Percentiles rank a stretch among this genome's conserved stretches.
Evolutionary conservation across 64 coral and sea anemone species (phyloP).

Genomic region (Montipora efflorescens): DNA sequence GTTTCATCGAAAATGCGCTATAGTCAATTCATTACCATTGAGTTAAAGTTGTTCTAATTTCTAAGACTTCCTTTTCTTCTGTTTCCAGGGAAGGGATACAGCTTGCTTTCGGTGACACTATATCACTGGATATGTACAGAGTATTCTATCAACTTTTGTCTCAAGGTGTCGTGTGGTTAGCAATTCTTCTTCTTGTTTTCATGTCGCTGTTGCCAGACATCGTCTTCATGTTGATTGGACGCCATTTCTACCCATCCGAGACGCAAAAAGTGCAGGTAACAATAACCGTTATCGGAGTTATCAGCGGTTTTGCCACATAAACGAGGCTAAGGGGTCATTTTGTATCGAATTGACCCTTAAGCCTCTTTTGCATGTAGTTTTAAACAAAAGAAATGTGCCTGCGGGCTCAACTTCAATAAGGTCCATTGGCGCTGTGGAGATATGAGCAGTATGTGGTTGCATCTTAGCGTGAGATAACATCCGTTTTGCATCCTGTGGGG

Average conservation of each 20-base stretch:
- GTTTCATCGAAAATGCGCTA: too few relatives aligned
- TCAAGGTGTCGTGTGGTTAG: constrained; percentile 84
- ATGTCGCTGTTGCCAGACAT: constrained; percentile 89
- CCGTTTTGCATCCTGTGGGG: not conserved
- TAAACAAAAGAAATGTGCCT: too few relatives aligned
- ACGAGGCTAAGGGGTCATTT: too few relatives aligned
- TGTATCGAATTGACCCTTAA: too few relatives aligned
- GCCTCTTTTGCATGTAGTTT: too few relatives aligned
- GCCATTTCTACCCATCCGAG: constrained; percentile 83
- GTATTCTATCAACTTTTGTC: constrained; percentile 74
- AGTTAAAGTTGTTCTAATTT: not conserved
- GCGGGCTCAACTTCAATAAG: too few relatives aligned
- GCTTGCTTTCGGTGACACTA: constrained; percentile 11
- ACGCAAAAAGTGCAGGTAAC: constrained; percentile 96
- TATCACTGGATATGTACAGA: constrained; percentile 71
- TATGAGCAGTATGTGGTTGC: not conserved
- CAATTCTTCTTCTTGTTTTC: constrained; percentile 57
- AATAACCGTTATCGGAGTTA: not conserved
- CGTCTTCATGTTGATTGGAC: constrained; percentile 79
- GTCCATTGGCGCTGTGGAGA: too few relatives aligned
- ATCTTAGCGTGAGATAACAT: not conserved
- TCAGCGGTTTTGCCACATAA: too few relatives aligned
- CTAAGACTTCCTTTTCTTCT: not conserved
- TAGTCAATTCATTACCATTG: not conserved
- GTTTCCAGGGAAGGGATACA: constrained; percentile 78